Percentiles rank a stretch among this genome's conserved stretches.
Evolutionary conservation across 2,888 invertebrate species (phyloP).

Genomic region (Cheilosia variabilis): DNA sequence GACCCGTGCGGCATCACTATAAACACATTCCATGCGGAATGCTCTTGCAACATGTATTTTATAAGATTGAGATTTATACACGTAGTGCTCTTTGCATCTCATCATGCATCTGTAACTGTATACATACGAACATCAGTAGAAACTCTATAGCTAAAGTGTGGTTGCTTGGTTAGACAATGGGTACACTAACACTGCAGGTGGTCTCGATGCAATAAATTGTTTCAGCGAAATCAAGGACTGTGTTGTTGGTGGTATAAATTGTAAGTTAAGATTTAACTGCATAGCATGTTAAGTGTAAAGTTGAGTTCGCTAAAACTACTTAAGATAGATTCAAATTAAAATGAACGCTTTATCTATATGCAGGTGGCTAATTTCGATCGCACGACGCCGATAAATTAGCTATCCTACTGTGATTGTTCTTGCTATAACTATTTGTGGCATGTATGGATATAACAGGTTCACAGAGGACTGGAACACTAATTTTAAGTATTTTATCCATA

Average conservation of each 20-base stretch:
- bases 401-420: not conserved
- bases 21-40: slow-evolving; percentile 30
- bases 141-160: not conserved
- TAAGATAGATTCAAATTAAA: not conserved
- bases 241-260: slow-evolving; percentile 13
- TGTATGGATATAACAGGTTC: not conserved
- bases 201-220: slow-evolving; percentile 37
- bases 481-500: no score
- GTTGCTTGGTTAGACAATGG: slow-evolving; percentile 30
- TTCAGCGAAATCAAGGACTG: slow-evolving; percentile 23
- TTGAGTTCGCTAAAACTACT: not conserved
- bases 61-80: slow-evolving; percentile 29
- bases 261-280: slow-evolving; percentile 6
- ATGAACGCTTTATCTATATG: not conserved
- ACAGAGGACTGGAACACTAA: no score
- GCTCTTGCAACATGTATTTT: slow-evolving; percentile 42
- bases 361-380: slow-evolving; percentile 1
- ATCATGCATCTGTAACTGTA: slow-evolving; percentile 1
- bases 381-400: not conserved
- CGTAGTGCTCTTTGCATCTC: slow-evolving; percentile 20
- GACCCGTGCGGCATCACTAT: slow-evolving; percentile 27
- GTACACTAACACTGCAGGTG: slow-evolving; percentile 27
- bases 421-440: not conserved
- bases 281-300: not conserved
- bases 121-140: not conserved